Evolutionary conservation across 2,888 invertebrate genomes (phyloP).

Genomic region (Cistogaster globosa): DNA sequence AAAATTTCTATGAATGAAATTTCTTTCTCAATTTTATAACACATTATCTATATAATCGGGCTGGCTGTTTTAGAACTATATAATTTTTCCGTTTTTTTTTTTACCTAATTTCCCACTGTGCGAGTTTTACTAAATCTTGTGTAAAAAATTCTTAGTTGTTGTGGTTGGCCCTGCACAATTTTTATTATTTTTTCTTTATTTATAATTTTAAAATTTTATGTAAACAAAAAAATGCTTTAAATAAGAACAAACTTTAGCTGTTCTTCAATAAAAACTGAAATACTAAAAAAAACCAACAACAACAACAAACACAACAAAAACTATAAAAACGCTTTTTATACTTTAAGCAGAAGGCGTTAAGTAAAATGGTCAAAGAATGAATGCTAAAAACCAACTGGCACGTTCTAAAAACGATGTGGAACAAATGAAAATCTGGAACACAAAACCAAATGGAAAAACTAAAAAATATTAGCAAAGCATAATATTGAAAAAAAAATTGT

Average conservation of each 20-base stretch:
- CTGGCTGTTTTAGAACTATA: no score
- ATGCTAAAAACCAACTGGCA: constrained; percentile 32
- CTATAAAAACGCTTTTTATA: constrained; percentile 9
- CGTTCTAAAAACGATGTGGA: constrained; percentile 63
- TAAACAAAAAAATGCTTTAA: constrained; percentile 1
- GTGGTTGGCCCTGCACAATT: no score
- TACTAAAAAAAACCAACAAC: no score
- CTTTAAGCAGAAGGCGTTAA: constrained; percentile 34
- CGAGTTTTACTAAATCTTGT: no score
- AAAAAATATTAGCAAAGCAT: background rate
- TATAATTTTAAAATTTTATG: background rate
- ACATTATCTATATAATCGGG: no score
- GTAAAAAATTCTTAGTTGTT: no score
- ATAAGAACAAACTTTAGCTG: constrained; percentile 16
- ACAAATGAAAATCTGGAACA: constrained; percentile 22
- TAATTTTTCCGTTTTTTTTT: no score
- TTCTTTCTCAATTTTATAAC: no score
- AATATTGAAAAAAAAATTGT: background rate
- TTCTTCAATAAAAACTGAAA: constrained; percentile 5
- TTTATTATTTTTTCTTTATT: background rate
- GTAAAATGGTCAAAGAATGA: constrained; percentile 33
- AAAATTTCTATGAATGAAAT: no score
- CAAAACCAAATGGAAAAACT: background rate
- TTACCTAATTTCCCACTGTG: no score
- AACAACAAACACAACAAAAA: background rate